Conservation (phyloP, 92 coral and sea anemone genomes). For the Montipora capitata region DNA sequence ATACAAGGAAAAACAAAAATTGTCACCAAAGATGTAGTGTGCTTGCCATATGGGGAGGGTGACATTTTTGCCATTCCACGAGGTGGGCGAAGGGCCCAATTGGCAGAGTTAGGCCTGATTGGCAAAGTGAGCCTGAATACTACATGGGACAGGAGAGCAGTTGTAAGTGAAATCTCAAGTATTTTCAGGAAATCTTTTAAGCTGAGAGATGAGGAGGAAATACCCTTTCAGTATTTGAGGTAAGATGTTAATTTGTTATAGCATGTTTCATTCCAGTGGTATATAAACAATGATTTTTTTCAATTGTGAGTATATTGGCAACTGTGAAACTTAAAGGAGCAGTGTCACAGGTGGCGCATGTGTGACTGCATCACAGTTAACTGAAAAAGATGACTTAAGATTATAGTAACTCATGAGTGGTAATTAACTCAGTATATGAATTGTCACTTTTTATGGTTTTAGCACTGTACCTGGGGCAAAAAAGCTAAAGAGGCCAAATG, state of each 20-base stretch:
- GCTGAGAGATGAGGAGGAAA: constrained; percentile 15
- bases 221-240: constrained; percentile 43
- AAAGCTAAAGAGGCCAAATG: constrained; percentile 46
- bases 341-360: too few relatives aligned
- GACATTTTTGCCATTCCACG: constrained; percentile 39
- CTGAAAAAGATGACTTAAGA: too few relatives aligned
- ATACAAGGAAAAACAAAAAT: constrained; percentile 19
- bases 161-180: constrained; percentile 28
- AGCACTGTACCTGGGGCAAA: constrained; percentile 58
- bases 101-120: constrained; percentile 25
- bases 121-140: constrained; percentile 1
- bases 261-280: too few relatives aligned
- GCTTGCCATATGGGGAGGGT: constrained; percentile 24
- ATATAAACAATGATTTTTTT: too few relatives aligned
- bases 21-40: constrained; percentile 41
- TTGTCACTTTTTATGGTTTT: constrained; percentile 20
- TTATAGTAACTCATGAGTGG: constrained; percentile 18
- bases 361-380: too few relatives aligned
- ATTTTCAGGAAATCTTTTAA: constrained; percentile 42
- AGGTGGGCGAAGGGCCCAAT: constrained; percentile 28
- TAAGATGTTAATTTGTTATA: constrained; percentile 14
- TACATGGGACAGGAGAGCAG: constrained; percentile 24
- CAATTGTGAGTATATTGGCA: too few relatives aligned
- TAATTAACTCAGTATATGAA: constrained; percentile 25
- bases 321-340: too few relatives aligned